phyloP scores from a whole-genome alignment of 2,797 vertebrate species.

The Tragelaphus oryx region DNA sequence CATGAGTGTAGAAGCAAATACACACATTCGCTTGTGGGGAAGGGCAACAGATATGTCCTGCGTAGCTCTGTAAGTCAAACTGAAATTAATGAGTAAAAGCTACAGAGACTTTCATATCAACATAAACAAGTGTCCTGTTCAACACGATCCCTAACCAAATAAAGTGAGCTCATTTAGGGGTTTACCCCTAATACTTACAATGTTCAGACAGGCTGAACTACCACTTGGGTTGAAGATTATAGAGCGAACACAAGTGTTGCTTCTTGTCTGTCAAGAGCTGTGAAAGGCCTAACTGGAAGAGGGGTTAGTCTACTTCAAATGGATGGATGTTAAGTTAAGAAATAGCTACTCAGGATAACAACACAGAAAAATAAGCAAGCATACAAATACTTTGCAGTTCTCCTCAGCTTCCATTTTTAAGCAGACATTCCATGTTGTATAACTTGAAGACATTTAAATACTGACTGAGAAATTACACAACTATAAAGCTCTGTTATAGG shows the following conservation, averaged over 20 bases:
- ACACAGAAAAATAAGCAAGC: background rate
- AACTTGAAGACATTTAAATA: constrained; percentile 25
- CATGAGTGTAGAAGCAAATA: background rate
- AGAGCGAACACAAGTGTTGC: background rate
- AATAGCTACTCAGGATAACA: background rate
- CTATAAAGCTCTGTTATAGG: background rate
- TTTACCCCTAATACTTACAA: background rate
- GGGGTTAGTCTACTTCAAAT: background rate
- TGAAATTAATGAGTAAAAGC: background rate
- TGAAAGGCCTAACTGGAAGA: background rate
- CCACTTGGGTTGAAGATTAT: background rate
- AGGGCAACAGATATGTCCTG: background rate
- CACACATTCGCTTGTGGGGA: background rate
- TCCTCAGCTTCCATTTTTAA: background rate
- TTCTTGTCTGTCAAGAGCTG: background rate
- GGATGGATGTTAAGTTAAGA: background rate
- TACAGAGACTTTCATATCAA: background rate
- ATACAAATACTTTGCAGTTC: background rate
- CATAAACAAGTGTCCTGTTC: background rate
- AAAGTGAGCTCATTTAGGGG: background rate
- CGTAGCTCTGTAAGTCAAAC: background rate
- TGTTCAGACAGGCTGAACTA: background rate
- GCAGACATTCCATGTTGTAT: background rate
- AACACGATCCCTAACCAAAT: background rate
- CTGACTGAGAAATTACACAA: background rate